Base-by-base conservation (phyloP, 1,140 invertebrate species). In the Atta colombica region DNA sequence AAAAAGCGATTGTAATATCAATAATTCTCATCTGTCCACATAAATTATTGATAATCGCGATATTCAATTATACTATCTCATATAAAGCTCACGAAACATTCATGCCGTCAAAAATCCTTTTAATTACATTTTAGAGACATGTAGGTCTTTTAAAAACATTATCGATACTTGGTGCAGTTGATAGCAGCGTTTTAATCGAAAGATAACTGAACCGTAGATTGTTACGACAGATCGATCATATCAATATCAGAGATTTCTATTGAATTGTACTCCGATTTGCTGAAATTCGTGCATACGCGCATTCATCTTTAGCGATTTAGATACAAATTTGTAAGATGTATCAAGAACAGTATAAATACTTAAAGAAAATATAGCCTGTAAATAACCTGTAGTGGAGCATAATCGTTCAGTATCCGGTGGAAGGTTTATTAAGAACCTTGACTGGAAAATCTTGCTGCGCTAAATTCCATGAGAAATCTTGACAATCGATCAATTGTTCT, bases 401-500 rank as follows among this genome's bases (percentile, higher is more conserved):
- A 60, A 31, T 74, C 6, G n/a, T 61, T 14, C 18, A 45, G 31
- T 49, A 35, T 84, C 51, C 51, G 18, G 18, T n/a, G 31, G 14
- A 10, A 18, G n/a, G 49, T 55, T 80, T 58, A 71, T 58, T n/a
- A 14, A 61, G 28, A 61, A 75, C 31, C 10, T 72, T 31, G 71
- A 63, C 66, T 63, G 55, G 45, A 77, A 25, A 80, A 81, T 85
- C 88, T 89, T 63, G 69, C 80, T 58, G 74, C 75, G 82, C 61
- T 68, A 65, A 66, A 77, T 49, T 74, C 88, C 58, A 65, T 74
- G 63, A 89, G 87, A 89, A 82, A 89, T 89, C 84, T 89, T 81
- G 88, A 89, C 86, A 87, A 60, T 14, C 49, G 49, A 45, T n/a
- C 77, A 84, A 89, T 89, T 89, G 88, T 89, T 89, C 71, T 87